Conservation (phyloP, 2,888 invertebrate species). For the Cabera pusaria region DNA sequence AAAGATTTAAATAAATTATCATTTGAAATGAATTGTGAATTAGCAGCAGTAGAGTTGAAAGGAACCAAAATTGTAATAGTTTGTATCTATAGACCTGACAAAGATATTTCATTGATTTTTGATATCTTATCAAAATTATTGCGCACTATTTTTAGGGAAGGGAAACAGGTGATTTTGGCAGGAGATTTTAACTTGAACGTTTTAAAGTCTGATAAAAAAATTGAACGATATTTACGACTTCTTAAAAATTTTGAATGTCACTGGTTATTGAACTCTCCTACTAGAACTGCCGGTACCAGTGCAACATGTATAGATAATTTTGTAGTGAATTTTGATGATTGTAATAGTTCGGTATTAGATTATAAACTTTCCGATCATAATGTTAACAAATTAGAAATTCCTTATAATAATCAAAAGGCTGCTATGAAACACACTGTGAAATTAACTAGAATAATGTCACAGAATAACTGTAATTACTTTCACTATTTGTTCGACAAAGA, state of each 20-base stretch:
- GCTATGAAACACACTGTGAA: neutral
- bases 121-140: constrained; percentile 1
- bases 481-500: neutral
- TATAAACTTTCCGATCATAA: neutral
- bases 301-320: constrained; percentile 3
- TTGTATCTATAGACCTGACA: constrained; percentile 1
- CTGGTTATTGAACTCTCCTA: neutral
- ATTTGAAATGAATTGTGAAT: constrained; percentile 3
- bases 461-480: constrained; percentile 1
- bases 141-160: neutral
- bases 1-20: constrained; percentile 1
- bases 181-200: neutral
- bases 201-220: neutral
- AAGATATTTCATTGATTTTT: constrained; percentile 1
- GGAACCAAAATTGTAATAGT: neutral
- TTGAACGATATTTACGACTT: neutral
- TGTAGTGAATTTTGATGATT: constrained; percentile 1
- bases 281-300: neutral
- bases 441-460: neutral
- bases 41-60: constrained; percentile 1
- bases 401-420: neutral
- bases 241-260: neutral
- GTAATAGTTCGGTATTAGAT: neutral
- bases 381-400: neutral
- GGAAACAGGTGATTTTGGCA: neutral